Evolutionary conservation across 2,888 invertebrate species (phyloP).

Genomic region (Epirrhoe alternata): DNA sequence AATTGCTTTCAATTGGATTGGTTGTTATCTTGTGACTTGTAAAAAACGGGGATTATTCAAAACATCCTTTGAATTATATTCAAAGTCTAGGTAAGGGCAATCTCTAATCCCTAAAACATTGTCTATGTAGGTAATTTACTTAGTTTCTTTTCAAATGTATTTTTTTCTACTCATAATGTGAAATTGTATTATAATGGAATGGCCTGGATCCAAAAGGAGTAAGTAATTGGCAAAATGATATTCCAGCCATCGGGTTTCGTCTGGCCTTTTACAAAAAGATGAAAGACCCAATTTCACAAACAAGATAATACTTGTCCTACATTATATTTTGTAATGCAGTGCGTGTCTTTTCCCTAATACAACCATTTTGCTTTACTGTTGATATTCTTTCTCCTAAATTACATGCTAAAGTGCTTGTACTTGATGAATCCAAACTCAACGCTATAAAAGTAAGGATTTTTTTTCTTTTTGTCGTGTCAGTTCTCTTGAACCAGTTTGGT

Average conservation of each 20-base stretch:
- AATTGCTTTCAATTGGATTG: constrained; percentile 5
- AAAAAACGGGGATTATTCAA: not conserved
- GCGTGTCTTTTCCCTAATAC: constrained; percentile 74
- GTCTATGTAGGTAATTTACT: not conserved
- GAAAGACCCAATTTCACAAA: constrained; percentile 65
- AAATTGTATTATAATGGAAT: constrained; percentile 1
- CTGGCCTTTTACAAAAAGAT: constrained; percentile 52
- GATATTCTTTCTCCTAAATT: constrained; percentile 15
- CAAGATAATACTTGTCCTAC: constrained; percentile 52
- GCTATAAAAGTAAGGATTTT: not conserved
- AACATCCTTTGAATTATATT: not conserved
- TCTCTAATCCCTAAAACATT: too few relatives aligned
- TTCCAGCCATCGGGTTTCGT: constrained; percentile 8
- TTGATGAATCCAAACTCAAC: not conserved
- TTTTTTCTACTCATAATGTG: not conserved
- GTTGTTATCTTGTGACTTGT: not conserved
- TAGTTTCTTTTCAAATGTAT: not conserved
- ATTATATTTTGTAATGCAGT: constrained; percentile 55
- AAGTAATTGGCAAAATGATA: constrained; percentile 10
- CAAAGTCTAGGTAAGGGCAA: too few relatives aligned
- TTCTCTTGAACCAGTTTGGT: too few relatives aligned
- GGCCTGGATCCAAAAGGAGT: constrained; percentile 2
- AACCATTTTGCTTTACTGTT: constrained; percentile 63
- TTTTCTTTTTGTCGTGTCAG: too few relatives aligned
- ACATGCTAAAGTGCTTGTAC: constrained; percentile 1